These are phyloP conservation scores for Acanthurus leucopareius DNA, from an alignment of 2,797 vertebrate genomes.

Conservation along the genomic window DNA sequence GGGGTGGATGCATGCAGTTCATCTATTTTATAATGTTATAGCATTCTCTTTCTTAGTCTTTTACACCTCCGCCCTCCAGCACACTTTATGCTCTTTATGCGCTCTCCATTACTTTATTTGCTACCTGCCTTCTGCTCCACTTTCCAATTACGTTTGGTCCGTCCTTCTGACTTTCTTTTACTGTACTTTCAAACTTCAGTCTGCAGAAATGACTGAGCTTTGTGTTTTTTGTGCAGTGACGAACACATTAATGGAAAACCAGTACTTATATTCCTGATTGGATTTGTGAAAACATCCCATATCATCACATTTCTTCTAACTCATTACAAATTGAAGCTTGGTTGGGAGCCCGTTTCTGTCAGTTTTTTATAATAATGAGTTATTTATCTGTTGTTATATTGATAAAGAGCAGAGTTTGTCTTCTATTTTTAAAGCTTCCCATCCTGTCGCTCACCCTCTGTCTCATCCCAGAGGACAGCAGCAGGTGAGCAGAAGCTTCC, in stretches of 20 bases:
- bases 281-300: too few relatives aligned
- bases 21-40: slow-evolving; percentile 57
- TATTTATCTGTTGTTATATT: neutral
- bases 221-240: too few relatives aligned
- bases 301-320: too few relatives aligned
- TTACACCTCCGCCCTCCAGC: slow-evolving; percentile 3
- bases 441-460: neutral
- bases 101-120: slow-evolving; percentile 43
- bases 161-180: slow-evolving; percentile 17
- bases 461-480: slow-evolving; percentile 20
- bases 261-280: too few relatives aligned
- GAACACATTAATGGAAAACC: too few relatives aligned
- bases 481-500: slow-evolving; percentile 58
- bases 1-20: slow-evolving; percentile 49
- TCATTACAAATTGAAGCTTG: too few relatives aligned
- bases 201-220: too few relatives aligned
- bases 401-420: neutral
- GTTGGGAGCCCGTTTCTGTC: too few relatives aligned
- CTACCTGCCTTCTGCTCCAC: neutral
- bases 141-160: slow-evolving; percentile 1
- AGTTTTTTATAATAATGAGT: too few relatives aligned
- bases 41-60: slow-evolving; percentile 28
- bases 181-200: too few relatives aligned
- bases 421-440: slow-evolving; percentile 30
- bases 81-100: neutral